Base-by-base conservation (phyloP, 2,888 invertebrate species). In the Neelides folsomi region DNA sequence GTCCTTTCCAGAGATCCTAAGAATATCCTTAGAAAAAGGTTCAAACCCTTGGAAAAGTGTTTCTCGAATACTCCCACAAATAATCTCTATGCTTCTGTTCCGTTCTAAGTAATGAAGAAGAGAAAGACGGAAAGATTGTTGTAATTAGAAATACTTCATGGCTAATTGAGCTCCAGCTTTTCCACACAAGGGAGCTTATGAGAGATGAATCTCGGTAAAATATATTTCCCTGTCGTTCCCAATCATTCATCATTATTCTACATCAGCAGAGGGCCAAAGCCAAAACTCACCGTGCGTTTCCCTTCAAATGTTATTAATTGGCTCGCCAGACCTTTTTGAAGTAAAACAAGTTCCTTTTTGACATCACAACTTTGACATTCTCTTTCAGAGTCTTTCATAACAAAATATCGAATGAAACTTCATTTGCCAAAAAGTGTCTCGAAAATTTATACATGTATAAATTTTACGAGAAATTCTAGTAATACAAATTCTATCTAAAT, bases 211-310 rank as follows among this genome's bases (percentile, higher is more conserved):
- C 27, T 47, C 47, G 52, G 49, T 53, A 53, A 56, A 53, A 56
- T 56, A 53, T 53, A 54, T 57, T 54, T 54, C 54, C 57, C 59
- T 59, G 59, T 56, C 59, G 54, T 34, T 53, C 47, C 56, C 59
- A 59, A 48, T 45, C 52, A 52, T 52, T 41, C 46, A 52, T 51
- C 49, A 55, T 48, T 44, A 48, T 27, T 27, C 27, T 27, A 5
- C 27, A 27, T 27, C 27, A 27, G 27, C 4, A 27, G 27, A 5
- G 27, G 7, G 27, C 27, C 27, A 7, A 27, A 27, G 27, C 27
- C 27, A 27, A 27, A 27, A 27, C 27, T 27, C 27, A 27, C 27
- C 27, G 27, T 27, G 3, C 27, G 3, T 7, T 27, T 27, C 27
- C 7, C 27, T 27, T 7, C 27, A 3, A 27, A 7, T 7, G 27